Evolutionary conservation across 2,888 invertebrate genomes (phyloP).

Genomic region (Eupithecia exiguata): DNA sequence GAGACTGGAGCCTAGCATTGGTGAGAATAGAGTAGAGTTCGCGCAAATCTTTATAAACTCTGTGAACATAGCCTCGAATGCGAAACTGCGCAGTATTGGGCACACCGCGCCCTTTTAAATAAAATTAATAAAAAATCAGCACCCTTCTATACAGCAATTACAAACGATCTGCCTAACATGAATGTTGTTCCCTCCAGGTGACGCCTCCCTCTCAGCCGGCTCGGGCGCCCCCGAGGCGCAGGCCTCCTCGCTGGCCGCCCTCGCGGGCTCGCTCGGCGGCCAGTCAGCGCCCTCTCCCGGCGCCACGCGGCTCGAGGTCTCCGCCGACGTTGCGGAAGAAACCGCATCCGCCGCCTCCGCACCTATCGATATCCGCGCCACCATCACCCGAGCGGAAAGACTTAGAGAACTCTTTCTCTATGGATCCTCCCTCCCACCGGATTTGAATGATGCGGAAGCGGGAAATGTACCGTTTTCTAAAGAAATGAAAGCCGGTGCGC

Average conservation of each 20-base stretch:
- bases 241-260: conserved; percentile 74
- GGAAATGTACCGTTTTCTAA: conserved; percentile 11
- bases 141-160: no score
- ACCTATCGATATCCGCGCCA: conserved; percentile 68
- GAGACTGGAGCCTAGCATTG: conserved; percentile 67
- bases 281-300: conserved; percentile 62
- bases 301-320: conserved; percentile 64
- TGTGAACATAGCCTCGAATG: no score
- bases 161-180: background rate
- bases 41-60: no score
- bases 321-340: conserved; percentile 67
- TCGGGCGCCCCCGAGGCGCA: conserved; percentile 67
- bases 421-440: conserved; percentile 67
- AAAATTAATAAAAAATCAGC: no score
- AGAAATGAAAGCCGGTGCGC: background rate
- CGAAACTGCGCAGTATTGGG: no score
- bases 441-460: conserved; percentile 60
- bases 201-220: conserved; percentile 76
- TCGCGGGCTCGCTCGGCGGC: conserved; percentile 75
- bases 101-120: no score
- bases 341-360: conserved; percentile 63
- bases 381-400: conserved; percentile 66
- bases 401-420: conserved; percentile 74
- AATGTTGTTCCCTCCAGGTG: conserved; percentile 55
- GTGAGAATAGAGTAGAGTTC: conserved; percentile 28